A percentile compares a stretch with the other conserved stretches of the same genome.
phyloP scores from a whole-genome alignment of 2,113 vertebrate species.

The Peromyscus leucopus region DNA sequence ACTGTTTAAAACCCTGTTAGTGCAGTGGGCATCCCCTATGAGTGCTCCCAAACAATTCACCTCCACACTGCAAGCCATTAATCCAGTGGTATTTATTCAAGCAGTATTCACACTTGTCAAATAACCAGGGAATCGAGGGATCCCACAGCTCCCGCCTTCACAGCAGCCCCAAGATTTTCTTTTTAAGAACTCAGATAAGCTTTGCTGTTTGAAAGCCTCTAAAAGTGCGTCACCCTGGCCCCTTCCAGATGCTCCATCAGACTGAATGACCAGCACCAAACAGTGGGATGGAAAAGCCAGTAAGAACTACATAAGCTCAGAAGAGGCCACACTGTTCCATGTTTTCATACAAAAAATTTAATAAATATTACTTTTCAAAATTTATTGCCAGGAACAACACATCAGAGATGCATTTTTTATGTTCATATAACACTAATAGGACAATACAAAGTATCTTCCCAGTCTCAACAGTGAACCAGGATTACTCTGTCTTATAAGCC shows the following conservation, averaged over 20 bases:
- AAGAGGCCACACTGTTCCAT: constrained; percentile 87
- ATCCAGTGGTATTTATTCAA: constrained; percentile 76
- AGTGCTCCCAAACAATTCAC: constrained; percentile 69
- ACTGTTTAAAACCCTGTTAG: constrained; percentile 39
- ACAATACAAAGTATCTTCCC: constrained; percentile 94
- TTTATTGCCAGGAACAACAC: constrained; percentile 98
- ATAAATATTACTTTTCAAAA: constrained; percentile 99
- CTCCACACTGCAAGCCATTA: constrained; percentile 58
- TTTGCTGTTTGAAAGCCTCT: constrained; percentile 23
- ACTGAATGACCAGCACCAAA: background rate
- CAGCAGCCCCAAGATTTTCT: constrained; percentile 35
- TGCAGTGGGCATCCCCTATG: background rate
- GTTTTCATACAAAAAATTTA: constrained; percentile 99
- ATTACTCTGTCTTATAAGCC: constrained; percentile 91
- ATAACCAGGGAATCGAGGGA: constrained; percentile 48
- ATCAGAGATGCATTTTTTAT: constrained; percentile 94
- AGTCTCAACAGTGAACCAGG: constrained; percentile 92
- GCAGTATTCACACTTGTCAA: constrained; percentile 71
- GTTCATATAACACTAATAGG: constrained; percentile 94
- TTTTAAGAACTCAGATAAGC: constrained; percentile 35
- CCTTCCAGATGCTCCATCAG: background rate
- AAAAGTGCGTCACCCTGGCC: background rate
- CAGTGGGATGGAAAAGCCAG: background rate
- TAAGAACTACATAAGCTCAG: constrained; percentile 75
- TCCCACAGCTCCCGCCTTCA: constrained; percentile 26